phyloP scores from a whole-genome alignment of 2,113 vertebrate genomes.

The Gymnogyps californianus region DNA sequence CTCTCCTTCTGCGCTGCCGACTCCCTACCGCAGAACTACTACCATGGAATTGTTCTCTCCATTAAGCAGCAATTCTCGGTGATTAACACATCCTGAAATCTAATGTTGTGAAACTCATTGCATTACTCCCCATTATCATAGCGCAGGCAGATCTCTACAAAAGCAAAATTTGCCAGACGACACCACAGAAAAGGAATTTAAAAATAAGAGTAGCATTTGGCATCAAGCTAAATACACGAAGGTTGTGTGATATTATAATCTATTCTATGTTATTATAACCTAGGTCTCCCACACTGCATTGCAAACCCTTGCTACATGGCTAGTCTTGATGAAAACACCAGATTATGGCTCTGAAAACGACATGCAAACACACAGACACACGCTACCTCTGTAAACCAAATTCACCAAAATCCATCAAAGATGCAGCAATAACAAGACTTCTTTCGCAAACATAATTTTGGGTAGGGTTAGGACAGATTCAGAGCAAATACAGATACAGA shows the following conservation, averaged over 20 bases:
- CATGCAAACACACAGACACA: conserved; percentile 30
- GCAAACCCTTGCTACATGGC: background rate
- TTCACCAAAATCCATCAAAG: background rate
- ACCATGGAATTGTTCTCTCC: background rate
- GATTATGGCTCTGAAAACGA: background rate
- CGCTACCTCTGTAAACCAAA: background rate
- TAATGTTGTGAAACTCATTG: background rate
- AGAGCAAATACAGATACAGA: conserved; percentile 5
- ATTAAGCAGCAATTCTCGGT: background rate
- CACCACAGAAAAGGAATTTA: background rate
- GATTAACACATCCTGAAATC: background rate
- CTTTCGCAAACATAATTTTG: background rate
- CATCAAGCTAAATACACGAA: background rate
- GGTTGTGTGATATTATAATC: background rate
- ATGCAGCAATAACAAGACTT: background rate
- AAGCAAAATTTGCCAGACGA: background rate
- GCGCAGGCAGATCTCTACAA: background rate
- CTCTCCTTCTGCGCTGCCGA: background rate
- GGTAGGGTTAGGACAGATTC: conserved; percentile 15
- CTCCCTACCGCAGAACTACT: background rate
- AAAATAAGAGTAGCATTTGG: background rate
- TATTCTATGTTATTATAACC: background rate
- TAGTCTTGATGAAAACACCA: background rate
- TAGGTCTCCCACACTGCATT: background rate
- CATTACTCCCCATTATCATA: background rate